A percentile compares a stretch with the other conserved stretches of the same genome.
Conservation (phyloP, 2,888 invertebrate genomes). For the Ophioninae sp. region DNA sequence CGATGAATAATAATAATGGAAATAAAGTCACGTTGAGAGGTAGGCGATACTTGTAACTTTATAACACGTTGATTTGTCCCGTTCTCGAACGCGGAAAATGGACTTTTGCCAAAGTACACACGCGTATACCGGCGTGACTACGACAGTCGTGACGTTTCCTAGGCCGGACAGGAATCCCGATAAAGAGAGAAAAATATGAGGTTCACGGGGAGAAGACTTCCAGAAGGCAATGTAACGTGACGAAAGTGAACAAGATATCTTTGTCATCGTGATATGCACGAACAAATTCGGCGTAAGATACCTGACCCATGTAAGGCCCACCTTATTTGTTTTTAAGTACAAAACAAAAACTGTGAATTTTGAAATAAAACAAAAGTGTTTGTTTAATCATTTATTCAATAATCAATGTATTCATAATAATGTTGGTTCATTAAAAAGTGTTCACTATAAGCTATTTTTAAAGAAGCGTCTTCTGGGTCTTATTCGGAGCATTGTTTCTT, state of each 20-base stretch:
- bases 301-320: no score
- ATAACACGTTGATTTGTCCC: constrained; percentile 45
- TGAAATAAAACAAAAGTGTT: no score
- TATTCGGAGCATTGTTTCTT: no score
- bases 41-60: constrained; percentile 21
- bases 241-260: constrained; percentile 22
- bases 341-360: no score
- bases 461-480: no score
- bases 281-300: no score
- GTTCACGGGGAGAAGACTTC: constrained; percentile 29
- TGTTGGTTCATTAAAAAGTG: no score
- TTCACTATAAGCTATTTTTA: no score
- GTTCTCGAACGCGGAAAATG: constrained; percentile 38
- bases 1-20: not conserved
- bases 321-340: no score
- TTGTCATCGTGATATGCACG: constrained; percentile 31
- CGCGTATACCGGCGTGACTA: constrained; percentile 13
- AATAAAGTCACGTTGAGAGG: constrained; percentile 10
- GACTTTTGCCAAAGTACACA: constrained; percentile 52
- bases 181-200: constrained; percentile 13
- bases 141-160: not conserved
- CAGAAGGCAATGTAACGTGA: constrained; percentile 33
- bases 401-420: no score
- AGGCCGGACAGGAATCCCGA: no score
- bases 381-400: no score